Base-by-base conservation (phyloP, 2,888 invertebrate genomes). In the Acrobasis suavella region DNA sequence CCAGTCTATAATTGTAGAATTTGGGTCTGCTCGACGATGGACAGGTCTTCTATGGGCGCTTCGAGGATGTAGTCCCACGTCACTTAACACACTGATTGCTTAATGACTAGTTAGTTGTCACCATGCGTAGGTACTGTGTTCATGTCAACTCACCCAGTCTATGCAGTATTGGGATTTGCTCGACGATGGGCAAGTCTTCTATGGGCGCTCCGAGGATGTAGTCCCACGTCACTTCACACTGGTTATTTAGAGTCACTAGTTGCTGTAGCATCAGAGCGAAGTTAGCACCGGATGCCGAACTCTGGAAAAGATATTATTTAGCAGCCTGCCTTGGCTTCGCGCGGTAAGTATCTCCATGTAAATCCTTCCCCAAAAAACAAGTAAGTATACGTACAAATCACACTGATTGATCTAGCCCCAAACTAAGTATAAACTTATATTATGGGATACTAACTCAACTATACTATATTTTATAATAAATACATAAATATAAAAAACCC, bases 21-120 rank as follows among this genome's bases (percentile, higher is more conserved):
- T 1, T 96, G 95, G 80, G 97, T 97, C 84, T 97, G 97, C 75
- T 97, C 97, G 0, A 96, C 96, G 38, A 97, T 93, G 0, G 97
- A 96, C 64, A 96, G 81, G 72, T 96, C 95, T 71, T 95, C 95
- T n/a, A 96, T 86, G 1, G 96, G 96, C 0, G 95, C 95, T 2
- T 95, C 96, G 55, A 94, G 76, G 60, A 95, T 94, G 93, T 95
- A 95, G 70, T 96, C 95, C 73, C 94, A 94, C 0, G 95, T 95
- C 1, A 95, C 94, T 78, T 96, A n/a, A n/a, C 95, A 73, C 96
- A 96, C 72, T 95, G 95, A 81, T 97, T 97, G 73, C 95, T 96
- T 12, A 96, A 85, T 0, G 93, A 95, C 95, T 54, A 97, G 83
- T 68, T 54, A 97, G 83, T 68, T 96, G 94, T 72, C 95, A 22